Base-by-base conservation (phyloP, 2,888 invertebrate genomes). In the Mermis nigrescens region DNA sequence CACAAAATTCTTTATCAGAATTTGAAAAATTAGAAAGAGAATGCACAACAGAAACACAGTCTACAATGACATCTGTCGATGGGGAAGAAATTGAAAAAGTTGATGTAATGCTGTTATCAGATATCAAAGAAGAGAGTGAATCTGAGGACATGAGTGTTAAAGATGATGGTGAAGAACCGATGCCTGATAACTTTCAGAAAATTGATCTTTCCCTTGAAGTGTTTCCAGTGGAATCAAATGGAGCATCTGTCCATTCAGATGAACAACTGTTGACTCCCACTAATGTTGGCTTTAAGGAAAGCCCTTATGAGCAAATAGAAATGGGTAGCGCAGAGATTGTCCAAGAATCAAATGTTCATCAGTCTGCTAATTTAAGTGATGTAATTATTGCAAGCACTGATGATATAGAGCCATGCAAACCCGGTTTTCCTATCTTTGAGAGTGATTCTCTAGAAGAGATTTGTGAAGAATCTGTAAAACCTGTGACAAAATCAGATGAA, bases 111-210 rank as follows among this genome's bases (percentile, higher is more conserved):
- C 66, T 70, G 62, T 61, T 70, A 28, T 68, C 68, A 19, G 69
- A 70, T 55, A 71, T 70, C 29, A 62, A 66, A 12, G 70, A 70
- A 56, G 70, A 70, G 59, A 66, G 66, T 19, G 70, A 70, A 60
- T 66, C 66, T 1, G 70, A 70, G 55, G 70, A 70, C 52, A 71
- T 71, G 69, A 70, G 70, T 59, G 65, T 64, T 12, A 63, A 66
- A 1, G 70, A 67, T 22, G 69, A 69, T 52, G 69, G 70, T 38
- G 70, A 70, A 51, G 67, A 68, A 4, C 67, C 66, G 4, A 64
- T 60, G 7, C 32, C 3, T 12, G 45, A 45, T 12, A 28, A 57
- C 19, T 27, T 19, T 46, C 46, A 46, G 26, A 48, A 12, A 48
- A 48, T 48, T 48, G 48, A 48, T 12, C n/a, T n/a, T n/a, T n/a